phyloP scores from a whole-genome alignment of 92 coral and sea anemone genomes.

The Micromussa lordhowensis region DNA sequence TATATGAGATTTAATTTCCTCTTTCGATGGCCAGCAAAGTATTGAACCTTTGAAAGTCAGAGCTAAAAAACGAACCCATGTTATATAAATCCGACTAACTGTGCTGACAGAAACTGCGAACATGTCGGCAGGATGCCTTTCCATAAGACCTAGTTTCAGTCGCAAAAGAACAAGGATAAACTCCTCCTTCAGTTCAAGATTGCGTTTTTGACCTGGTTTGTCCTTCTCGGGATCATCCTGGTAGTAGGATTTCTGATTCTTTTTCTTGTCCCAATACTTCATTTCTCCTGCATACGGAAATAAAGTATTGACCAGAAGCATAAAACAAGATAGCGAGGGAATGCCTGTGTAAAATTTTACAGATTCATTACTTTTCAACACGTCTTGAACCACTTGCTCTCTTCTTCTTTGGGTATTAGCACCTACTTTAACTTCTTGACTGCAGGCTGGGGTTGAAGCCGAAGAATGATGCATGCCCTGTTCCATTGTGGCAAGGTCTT shows the following conservation, averaged over 20 bases:
- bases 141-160: neutral
- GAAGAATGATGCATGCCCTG: conserved; percentile 20
- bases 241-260: conserved; percentile 14
- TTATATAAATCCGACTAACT: conserved; percentile 2
- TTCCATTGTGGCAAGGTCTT: conserved; percentile 21
- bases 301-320: conserved; percentile 22
- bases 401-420: conserved; percentile 21
- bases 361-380: conserved; percentile 29
- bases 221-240: conserved; percentile 23
- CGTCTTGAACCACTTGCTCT: conserved; percentile 49
- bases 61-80: conserved; percentile 10
- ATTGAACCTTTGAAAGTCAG: neutral
- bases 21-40: conserved; percentile 11
- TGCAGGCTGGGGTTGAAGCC: conserved; percentile 4
- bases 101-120: conserved; percentile 7
- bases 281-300: conserved; percentile 18
- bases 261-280: conserved; percentile 22
- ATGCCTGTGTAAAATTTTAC: conserved; percentile 19
- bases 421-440: conserved; percentile 33
- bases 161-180: conserved; percentile 15
- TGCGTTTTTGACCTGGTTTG: neutral
- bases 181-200: conserved; percentile 18
- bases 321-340: conserved; percentile 20
- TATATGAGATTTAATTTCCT: conserved; percentile 30
- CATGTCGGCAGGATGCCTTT: conserved; percentile 6